Evolutionary conservation across 2,888 invertebrate species (phyloP).

Genomic region (Megaustenia siamemsis): DNA sequence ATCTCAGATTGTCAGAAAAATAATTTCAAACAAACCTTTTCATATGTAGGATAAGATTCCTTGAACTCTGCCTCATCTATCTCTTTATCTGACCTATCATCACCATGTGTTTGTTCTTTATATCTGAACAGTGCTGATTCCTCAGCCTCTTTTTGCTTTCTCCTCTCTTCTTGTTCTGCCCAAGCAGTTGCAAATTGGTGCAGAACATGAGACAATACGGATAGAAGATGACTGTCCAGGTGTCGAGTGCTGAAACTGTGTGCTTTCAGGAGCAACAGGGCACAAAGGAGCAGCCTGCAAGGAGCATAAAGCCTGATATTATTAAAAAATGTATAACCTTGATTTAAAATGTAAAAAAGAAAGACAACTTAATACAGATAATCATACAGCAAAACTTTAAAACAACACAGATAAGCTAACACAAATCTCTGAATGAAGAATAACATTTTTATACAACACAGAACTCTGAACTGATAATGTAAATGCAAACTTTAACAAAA

Average conservation of each 20-base stretch:
- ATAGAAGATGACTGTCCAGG: constrained; percentile 61
- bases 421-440: too few relatives aligned
- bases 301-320: neutral
- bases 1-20: too few relatives aligned
- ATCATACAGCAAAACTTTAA: neutral
- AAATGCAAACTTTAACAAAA: too few relatives aligned
- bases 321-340: neutral
- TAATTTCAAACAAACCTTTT: constrained; percentile 70
- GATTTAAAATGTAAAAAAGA: too few relatives aligned
- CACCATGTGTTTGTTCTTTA: constrained; percentile 75
- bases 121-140: constrained; percentile 85
- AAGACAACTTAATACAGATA: too few relatives aligned
- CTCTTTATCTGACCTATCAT: constrained; percentile 79
- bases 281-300: constrained; percentile 81
- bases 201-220: constrained; percentile 67
- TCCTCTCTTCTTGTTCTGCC: constrained; percentile 87
- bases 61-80: constrained; percentile 76
- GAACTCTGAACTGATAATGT: too few relatives aligned
- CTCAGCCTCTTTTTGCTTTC: constrained; percentile 85
- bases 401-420: too few relatives aligned
- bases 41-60: constrained; percentile 79
- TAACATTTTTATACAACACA: too few relatives aligned
- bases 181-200: constrained; percentile 85
- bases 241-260: constrained; percentile 83
- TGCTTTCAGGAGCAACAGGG: constrained; percentile 86